Conservation (phyloP, 1,140 invertebrate genomes). For the Drosophila repleta region DNA sequence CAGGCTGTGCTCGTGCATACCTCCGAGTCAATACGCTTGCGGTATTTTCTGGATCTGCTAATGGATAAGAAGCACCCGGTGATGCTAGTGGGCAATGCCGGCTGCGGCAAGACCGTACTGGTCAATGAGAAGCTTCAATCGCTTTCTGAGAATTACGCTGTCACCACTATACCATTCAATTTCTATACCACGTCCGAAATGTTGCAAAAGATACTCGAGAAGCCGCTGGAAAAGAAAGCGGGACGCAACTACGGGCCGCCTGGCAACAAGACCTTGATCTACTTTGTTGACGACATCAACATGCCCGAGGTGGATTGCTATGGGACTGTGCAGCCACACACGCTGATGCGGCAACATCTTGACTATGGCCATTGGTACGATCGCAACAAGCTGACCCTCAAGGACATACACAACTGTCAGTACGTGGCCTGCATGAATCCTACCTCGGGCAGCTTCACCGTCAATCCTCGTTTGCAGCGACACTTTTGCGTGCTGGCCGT, state of each 20-base stretch:
- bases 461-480: constrained; percentile 96
- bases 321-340: constrained; percentile 98
- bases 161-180: constrained; percentile 97
- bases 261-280: constrained; percentile 96
- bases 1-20: constrained; percentile 97
- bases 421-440: constrained; percentile 99
- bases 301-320: constrained; percentile 98
- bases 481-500: constrained; percentile 98
- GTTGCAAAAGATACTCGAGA: constrained; percentile 97
- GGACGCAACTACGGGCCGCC: constrained; percentile 97
- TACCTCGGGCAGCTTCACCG: constrained; percentile 97
- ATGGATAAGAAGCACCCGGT: constrained; percentile 95
- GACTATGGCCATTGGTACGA: constrained; percentile 99
- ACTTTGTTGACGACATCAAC: constrained; percentile 99
- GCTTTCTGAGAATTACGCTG: constrained; percentile 93
- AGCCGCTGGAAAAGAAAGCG: constrained; percentile 98
- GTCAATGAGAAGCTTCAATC: constrained; percentile 92
- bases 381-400: constrained; percentile 93
- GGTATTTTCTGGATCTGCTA: constrained; percentile 95
- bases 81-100: constrained; percentile 96
- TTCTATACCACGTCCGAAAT: constrained; percentile 98
- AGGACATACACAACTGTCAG: constrained; percentile 98
- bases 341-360: constrained; percentile 96
- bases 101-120: constrained; percentile 95
- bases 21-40: constrained; percentile 94